Percentiles rank a stretch among this genome's conserved stretches.
Conservation (phyloP, 53 echinoderm and acorn worm species). For the Antedon mediterranea region DNA sequence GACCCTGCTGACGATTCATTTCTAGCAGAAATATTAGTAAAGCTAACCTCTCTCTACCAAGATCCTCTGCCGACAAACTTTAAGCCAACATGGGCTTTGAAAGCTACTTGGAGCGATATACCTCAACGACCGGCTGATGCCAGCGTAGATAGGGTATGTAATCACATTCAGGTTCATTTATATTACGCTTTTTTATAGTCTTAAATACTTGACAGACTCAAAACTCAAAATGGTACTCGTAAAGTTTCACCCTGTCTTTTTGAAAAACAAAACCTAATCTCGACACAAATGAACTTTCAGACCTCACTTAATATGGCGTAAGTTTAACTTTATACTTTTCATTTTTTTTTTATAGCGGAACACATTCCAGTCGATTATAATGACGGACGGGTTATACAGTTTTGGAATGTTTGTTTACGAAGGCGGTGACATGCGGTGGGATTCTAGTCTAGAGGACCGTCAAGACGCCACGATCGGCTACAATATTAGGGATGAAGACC, state of each 20-base stretch:
- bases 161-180: too few species aligned
- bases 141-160: background rate
- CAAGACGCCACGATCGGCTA: background rate
- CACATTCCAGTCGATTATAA: background rate
- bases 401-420: background rate
- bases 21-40: background rate
- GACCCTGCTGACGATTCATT: background rate
- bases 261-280: too few species aligned
- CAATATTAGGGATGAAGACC: background rate
- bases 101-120: background rate
- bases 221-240: too few species aligned
- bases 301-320: too few species aligned
- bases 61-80: background rate
- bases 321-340: too few species aligned
- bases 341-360: background rate
- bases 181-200: too few species aligned
- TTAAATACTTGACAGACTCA: too few species aligned
- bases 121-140: background rate
- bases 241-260: too few species aligned
- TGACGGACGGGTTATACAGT: background rate
- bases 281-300: too few species aligned
- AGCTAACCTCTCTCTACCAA: background rate
- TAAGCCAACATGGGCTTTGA: background rate
- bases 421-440: background rate
- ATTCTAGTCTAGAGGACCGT: background rate